Evolutionary conservation across 1,140 invertebrate genomes (phyloP).

Genomic region (Pinna nobilis): DNA sequence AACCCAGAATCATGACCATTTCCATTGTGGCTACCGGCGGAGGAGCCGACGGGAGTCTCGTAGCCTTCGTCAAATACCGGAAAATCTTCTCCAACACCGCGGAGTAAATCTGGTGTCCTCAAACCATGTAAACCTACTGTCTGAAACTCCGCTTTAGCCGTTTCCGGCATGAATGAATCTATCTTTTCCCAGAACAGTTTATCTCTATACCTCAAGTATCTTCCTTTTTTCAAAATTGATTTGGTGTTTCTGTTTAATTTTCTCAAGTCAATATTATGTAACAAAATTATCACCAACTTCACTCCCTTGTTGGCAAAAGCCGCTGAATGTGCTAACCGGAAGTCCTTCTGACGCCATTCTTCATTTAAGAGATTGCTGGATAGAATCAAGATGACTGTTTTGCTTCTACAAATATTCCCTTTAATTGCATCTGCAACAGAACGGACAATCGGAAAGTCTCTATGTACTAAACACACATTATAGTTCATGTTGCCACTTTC

Average conservation of each 20-base stretch:
- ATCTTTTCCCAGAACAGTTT: constrained; percentile 96
- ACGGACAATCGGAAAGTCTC: constrained; percentile 57
- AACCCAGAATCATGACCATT: not conserved
- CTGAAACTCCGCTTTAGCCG: not conserved
- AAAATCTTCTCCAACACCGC: constrained; percentile 12
- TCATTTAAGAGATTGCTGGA: constrained; percentile 38
- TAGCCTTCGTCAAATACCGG: constrained; percentile 43
- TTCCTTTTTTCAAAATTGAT: constrained; percentile 77
- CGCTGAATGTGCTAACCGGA: constrained; percentile 53
- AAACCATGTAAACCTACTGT: not conserved
- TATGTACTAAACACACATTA: constrained; percentile 61
- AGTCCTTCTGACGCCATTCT: constrained; percentile 61
- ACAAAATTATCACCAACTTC: constrained; percentile 51
- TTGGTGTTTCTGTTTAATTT: constrained; percentile 50
- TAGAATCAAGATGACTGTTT: constrained; percentile 55
- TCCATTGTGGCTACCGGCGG: constrained; percentile 13
- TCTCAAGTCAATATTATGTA: constrained; percentile 41
- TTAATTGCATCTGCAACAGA: constrained; percentile 59
- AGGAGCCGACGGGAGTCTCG: constrained; percentile 33
- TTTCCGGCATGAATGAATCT: constrained; percentile 88
- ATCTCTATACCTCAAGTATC: constrained; percentile 79
- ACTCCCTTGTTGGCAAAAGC: constrained; percentile 40
- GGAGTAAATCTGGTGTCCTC: constrained; percentile 5
- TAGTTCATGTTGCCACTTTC: constrained; percentile 54
- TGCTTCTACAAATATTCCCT: constrained; percentile 51